Percentiles rank a stretch among this genome's conserved stretches.
Evolutionary conservation across 2,888 invertebrate species (phyloP).

Genomic region (Acleris sparsana): DNA sequence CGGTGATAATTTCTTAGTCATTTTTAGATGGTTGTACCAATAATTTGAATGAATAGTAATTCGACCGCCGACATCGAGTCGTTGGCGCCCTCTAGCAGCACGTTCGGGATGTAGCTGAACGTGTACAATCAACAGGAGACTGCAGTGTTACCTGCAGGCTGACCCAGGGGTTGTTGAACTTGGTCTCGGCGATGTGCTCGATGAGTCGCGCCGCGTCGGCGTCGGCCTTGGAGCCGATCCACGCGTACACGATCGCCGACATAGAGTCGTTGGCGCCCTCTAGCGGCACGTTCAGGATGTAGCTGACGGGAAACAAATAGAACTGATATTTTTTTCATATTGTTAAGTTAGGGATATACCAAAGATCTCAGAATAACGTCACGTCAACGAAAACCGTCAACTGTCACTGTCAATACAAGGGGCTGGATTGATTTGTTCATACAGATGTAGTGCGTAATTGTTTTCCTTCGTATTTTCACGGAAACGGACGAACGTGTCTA

Average conservation of each 20-base stretch:
- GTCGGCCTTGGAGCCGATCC: slow-evolving; percentile 94
- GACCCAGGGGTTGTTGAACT: slow-evolving; percentile 93
- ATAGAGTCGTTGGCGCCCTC: slow-evolving; percentile 91
- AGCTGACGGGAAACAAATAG: slow-evolving; percentile 82
- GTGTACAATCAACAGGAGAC: background rate
- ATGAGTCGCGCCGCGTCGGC: slow-evolving; percentile 93
- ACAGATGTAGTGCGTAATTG: no score
- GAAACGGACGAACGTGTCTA: no score
- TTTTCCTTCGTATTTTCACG: no score
- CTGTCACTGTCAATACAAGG: no score
- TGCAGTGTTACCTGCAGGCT: slow-evolving; percentile 86
- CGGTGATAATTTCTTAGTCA: no score
- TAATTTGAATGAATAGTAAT: slow-evolving; percentile 43
- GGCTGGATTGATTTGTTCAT: no score
- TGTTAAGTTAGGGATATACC: no score
- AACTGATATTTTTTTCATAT: no score
- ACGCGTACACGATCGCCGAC: slow-evolving; percentile 95
- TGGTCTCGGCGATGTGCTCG: slow-evolving; percentile 96
- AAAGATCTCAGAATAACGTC: no score
- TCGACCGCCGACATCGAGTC: slow-evolving; percentile 92
- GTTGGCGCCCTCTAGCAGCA: slow-evolving; percentile 94
- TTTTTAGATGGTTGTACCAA: no score
- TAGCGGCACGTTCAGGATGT: slow-evolving; percentile 96
- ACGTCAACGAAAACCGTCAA: no score
- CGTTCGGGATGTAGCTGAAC: slow-evolving; percentile 94